Evolutionary conservation across 2,888 invertebrate genomes (phyloP).

Genomic region (Hypercompe scribonia): DNA sequence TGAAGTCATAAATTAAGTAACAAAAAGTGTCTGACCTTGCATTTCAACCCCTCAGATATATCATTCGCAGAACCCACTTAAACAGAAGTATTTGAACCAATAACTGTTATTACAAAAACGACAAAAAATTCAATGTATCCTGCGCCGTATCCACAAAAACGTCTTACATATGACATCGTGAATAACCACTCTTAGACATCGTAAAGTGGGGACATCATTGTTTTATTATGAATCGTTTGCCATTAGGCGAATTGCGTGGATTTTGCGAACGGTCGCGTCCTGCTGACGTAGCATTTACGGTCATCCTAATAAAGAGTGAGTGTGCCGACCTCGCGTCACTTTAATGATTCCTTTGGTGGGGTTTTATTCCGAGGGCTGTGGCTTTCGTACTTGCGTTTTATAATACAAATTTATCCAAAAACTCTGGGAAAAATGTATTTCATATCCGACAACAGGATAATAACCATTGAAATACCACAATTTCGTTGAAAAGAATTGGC

Average conservation of each 20-base stretch:
- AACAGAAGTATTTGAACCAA: slow-evolving; percentile 14
- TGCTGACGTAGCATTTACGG: slow-evolving; percentile 65
- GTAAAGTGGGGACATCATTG: slow-evolving; percentile 63
- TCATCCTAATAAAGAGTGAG: slow-evolving; percentile 66
- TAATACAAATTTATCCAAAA: not conserved
- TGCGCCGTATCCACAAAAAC: slow-evolving; percentile 35
- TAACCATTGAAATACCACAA: too few relatives aligned
- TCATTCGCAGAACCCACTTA: slow-evolving; percentile 9
- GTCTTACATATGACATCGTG: slow-evolving; percentile 43
- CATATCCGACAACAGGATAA: not conserved
- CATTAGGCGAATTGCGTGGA: slow-evolving; percentile 62
- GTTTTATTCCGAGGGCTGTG: slow-evolving; percentile 46
- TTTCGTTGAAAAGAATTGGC: too few relatives aligned
- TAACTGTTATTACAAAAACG: slow-evolving; percentile 16
- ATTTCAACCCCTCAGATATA: slow-evolving; percentile 9
- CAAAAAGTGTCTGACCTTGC: slow-evolving; percentile 6
- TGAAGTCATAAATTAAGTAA: not conserved
- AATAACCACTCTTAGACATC: slow-evolving; percentile 50
- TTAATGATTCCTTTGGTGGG: slow-evolving; percentile 61
- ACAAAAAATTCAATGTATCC: slow-evolving; percentile 32
- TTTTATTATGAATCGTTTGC: slow-evolving; percentile 69
- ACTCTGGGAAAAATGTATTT: not conserved
- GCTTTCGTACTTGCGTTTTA: slow-evolving; percentile 5
- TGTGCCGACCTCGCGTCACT: slow-evolving; percentile 57
- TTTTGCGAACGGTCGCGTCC: slow-evolving; percentile 50